Evolutionary conservation across 1,140 invertebrate genomes (phyloP), one percentile per base, ranked within the genome.

Genomic region (Zaprionus ornatus): DNA sequence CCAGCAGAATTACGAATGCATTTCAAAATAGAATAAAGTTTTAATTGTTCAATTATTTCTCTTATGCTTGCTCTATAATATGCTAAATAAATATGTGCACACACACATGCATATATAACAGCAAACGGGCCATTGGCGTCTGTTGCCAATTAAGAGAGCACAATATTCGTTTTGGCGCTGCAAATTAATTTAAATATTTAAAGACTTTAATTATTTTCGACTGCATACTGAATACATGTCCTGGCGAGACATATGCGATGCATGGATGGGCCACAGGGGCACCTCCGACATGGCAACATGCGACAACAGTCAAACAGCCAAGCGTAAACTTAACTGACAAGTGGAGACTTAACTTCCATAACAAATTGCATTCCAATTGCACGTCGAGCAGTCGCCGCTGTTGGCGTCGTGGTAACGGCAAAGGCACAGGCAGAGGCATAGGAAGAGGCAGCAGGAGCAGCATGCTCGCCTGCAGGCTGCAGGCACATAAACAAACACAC

Each of bases 151-250:
- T 88, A 84, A 73, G 55, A 56, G 13, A 56, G 17, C 35, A 73
- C 64, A 72, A 80, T 75, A 77, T 80, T 45, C 68, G 68, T 74
- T 69, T 72, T 77, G 56, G 59, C 74, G 68, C 64, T 76, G 74
- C 85, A 88, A 90, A 88, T 88, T 90, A 90, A 88, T 88, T 88
- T 88, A 88, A 88, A 88, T 88, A 88, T 88, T 88, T 88, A 88
- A 88, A 88, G 81, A 88, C 84, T 88, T 88, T 90, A 88, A 90
- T 88, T 88, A 88, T 88, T 88, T 88, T 75, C 69, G 86, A 86
- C 82, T 70, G 61, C 56, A 56, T 23, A 67, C 63, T 21, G 50
- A 74, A 48, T 45, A 45, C 77, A 42, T 27, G 62, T 21, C 48
- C 80, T 73, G 63, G 35, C 74, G 74, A 48, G 57, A 71, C 54